Conservation (phyloP, 1,140 invertebrate species). For the Drosophila melanica region DNA sequence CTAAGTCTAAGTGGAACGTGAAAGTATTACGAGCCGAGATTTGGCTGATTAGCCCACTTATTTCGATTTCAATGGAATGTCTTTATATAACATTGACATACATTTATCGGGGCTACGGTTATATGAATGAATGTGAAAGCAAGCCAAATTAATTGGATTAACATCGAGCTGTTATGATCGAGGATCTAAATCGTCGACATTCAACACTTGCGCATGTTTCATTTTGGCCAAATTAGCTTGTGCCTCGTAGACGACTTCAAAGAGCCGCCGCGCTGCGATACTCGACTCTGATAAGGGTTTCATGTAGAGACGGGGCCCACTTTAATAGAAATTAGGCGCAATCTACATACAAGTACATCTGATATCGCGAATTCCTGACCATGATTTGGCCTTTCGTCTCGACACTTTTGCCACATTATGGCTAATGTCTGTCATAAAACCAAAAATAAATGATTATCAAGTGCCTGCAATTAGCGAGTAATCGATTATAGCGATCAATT, state of each 20-base stretch:
- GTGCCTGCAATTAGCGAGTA: conserved; percentile 13
- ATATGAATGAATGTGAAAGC: no score
- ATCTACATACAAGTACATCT: no score
- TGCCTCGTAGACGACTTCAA: conserved; percentile 38
- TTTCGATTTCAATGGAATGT: no score
- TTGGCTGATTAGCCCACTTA: no score
- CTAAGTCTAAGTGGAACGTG: no score
- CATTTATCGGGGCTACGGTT: no score
- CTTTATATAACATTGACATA: no score
- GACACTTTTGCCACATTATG: conserved; percentile 7
- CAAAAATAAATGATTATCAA: conserved; percentile 23
- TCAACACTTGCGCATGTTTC: conserved; percentile 4
- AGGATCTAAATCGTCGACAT: neutral
- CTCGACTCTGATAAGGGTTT: conserved; percentile 40
- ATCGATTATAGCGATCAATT: conserved; percentile 10
- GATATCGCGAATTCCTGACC: neutral
- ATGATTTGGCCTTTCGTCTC: neutral
- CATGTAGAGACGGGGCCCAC: conserved; percentile 1
- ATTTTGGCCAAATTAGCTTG: conserved; percentile 13
- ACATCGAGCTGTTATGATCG: neutral
- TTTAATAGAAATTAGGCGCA: no score
- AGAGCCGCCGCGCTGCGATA: conserved; percentile 28
- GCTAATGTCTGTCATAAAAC: conserved; percentile 1
- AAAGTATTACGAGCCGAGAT: no score
- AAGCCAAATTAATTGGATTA: neutral